These are phyloP conservation scores for Hippocampus kuda DNA, from an alignment of 2,797 vertebrate genomes.

Conservation along the genomic window DNA sequence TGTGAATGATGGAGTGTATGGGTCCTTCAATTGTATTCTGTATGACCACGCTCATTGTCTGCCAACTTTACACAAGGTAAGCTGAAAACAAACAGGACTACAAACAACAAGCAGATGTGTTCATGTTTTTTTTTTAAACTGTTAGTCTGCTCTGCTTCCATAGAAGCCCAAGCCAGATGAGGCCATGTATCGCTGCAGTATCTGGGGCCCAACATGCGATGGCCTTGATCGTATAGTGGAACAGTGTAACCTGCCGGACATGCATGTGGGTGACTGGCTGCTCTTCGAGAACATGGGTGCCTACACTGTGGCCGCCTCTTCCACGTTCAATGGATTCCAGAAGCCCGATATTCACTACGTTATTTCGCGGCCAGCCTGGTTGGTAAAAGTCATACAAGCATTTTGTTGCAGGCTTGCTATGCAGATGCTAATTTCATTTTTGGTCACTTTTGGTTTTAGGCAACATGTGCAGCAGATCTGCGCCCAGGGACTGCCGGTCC, in stretches of 20 bases:
- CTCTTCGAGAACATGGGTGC: constrained; percentile 97
- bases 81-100: neutral
- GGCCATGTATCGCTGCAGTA: constrained; percentile 80
- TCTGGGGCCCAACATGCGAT: constrained; percentile 96
- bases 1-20: constrained; percentile 94
- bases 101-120: neutral
- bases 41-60: constrained; percentile 89
- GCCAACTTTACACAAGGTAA: constrained; percentile 83
- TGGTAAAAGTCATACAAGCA: constrained; percentile 41
- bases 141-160: neutral
- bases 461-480: constrained; percentile 80
- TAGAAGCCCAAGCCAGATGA: constrained; percentile 92
- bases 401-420: neutral
- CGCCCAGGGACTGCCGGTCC: constrained; percentile 63
- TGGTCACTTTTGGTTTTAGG: constrained; percentile 57
- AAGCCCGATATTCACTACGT: constrained; percentile 85
- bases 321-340: constrained; percentile 96
- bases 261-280: constrained; percentile 93
- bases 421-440: constrained; percentile 1
- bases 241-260: constrained; percentile 78
- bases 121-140: neutral
- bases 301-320: constrained; percentile 87
- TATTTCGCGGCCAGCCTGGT: constrained; percentile 85
- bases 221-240: constrained; percentile 92
- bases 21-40: constrained; percentile 94